These are phyloP conservation scores for Herpetotheres cachinnans DNA, from an alignment of 2,113 vertebrate genomes.

Conservation along the genomic window DNA sequence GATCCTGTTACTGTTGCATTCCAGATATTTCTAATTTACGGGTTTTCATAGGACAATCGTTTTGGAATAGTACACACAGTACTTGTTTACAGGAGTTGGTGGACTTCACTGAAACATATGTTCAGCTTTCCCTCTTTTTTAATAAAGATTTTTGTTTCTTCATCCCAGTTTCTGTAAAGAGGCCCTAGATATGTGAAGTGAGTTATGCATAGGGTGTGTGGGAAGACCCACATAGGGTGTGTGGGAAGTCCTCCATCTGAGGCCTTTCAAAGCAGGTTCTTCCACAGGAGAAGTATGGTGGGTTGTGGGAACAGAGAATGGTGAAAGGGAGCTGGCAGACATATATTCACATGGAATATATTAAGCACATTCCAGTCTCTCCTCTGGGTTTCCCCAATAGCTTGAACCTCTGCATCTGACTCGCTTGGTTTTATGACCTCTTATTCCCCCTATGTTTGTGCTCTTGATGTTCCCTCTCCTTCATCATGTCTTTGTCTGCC, in stretches of 20 bases:
- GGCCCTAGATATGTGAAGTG: background rate
- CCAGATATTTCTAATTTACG: slow-evolving; percentile 52
- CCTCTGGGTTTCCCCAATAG: slow-evolving; percentile 48
- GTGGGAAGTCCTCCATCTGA: background rate
- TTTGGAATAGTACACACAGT: slow-evolving; percentile 24
- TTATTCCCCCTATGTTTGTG: slow-evolving; percentile 17
- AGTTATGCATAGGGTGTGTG: background rate
- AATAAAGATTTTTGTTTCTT: background rate
- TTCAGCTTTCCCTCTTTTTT: slow-evolving; percentile 16
- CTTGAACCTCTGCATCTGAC: slow-evolving; percentile 33
- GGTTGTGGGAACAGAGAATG: slow-evolving; percentile 27
- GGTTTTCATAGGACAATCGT: slow-evolving; percentile 33
- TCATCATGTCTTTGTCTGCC: slow-evolving; percentile 22
- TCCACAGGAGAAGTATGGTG: slow-evolving; percentile 4
- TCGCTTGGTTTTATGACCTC: slow-evolving; percentile 35
- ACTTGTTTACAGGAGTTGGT: slow-evolving; percentile 45
- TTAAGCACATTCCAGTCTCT: slow-evolving; percentile 37
- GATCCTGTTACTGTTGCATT: background rate
- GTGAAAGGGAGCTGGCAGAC: slow-evolving; percentile 55
- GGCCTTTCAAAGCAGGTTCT: slow-evolving; percentile 30
- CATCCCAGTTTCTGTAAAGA: background rate
- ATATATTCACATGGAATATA: slow-evolving; percentile 56
- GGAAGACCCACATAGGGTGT: background rate
- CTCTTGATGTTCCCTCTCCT: slow-evolving; percentile 36
- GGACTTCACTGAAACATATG: slow-evolving; percentile 9